A percentile compares a stretch with the other conserved stretches of the same genome.
Conservation (phyloP, 1,140 invertebrate genomes). For the Ectropis grisescens region DNA sequence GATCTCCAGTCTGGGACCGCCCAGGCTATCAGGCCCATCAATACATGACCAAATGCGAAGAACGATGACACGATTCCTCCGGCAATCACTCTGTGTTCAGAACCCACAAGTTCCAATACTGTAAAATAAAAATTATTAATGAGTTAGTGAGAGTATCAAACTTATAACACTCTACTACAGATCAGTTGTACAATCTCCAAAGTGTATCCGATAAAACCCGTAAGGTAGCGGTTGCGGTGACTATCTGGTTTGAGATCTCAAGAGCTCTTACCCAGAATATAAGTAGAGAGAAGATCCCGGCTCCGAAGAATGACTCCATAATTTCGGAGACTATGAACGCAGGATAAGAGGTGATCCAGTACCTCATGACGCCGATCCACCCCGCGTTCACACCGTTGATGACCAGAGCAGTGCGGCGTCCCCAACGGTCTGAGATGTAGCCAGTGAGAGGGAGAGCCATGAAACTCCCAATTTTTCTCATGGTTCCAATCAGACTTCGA, state of each 20-base stretch:
- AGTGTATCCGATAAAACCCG: too few relatives aligned
- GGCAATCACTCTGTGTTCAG: conserved; percentile 77
- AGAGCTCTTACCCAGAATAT: conserved; percentile 29
- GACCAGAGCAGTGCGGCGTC: conserved; percentile 73
- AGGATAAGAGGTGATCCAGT: conserved; percentile 41
- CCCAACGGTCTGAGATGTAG: conserved; percentile 73
- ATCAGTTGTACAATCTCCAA: too few relatives aligned
- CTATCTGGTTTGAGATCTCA: too few relatives aligned
- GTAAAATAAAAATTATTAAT: too few relatives aligned
- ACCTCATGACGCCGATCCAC: not conserved
- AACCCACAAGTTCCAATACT: conserved; percentile 81
- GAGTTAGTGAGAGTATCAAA: too few relatives aligned
- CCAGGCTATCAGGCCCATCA: conserved; percentile 77
- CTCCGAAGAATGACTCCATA: conserved; percentile 65
- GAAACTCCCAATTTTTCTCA: conserved; percentile 20
- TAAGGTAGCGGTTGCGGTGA: too few relatives aligned
- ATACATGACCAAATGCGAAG: conserved; percentile 78
- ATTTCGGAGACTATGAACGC: conserved; percentile 74
- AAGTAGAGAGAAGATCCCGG: conserved; percentile 28
- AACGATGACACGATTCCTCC: conserved; percentile 77
- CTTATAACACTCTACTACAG: too few relatives aligned
- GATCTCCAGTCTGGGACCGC: conserved; percentile 77
- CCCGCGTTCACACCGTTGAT: conserved; percentile 20
- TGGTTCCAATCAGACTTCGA: conserved; percentile 21
- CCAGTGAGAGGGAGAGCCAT: conserved; percentile 74